These are phyloP conservation scores for Psammodynastes pulverulentus DNA, from an alignment of 2,113 vertebrate species.

Conservation along the genomic window DNA sequence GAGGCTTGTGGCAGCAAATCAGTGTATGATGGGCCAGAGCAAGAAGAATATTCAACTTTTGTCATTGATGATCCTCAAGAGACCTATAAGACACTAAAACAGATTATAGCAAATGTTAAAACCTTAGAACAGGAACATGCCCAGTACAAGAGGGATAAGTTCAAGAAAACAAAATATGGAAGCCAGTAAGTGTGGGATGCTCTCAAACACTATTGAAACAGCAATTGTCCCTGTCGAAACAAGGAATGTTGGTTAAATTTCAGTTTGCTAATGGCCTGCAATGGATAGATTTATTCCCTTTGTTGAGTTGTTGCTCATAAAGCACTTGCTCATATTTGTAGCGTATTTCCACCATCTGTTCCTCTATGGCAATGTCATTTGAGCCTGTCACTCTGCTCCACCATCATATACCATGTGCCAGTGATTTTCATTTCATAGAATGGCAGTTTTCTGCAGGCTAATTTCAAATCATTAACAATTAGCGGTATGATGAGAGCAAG, in stretches of 20 bases:
- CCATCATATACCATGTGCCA: not conserved
- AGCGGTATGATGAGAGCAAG: not conserved
- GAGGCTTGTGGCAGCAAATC: conserved; percentile 97
- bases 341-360: not conserved
- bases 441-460: not conserved
- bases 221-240: not conserved
- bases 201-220: not conserved
- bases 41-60: conserved; percentile 93
- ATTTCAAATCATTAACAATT: not conserved
- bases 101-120: conserved; percentile 82
- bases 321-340: not conserved
- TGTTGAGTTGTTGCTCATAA: not conserved
- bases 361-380: not conserved
- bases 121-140: conserved; percentile 90
- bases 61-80: conserved; percentile 95
- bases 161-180: conserved; percentile 95
- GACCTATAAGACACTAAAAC: conserved; percentile 92
- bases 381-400: not conserved
- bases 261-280: not conserved
- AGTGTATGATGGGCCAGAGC: conserved; percentile 92
- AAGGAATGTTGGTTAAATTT: not conserved
- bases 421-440: not conserved
- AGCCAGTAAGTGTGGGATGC: conserved; percentile 86
- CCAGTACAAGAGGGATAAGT: conserved; percentile 93
- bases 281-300: not conserved